Conservation (phyloP, 2,113 vertebrate species). For the Dolichotis patagonum region DNA sequence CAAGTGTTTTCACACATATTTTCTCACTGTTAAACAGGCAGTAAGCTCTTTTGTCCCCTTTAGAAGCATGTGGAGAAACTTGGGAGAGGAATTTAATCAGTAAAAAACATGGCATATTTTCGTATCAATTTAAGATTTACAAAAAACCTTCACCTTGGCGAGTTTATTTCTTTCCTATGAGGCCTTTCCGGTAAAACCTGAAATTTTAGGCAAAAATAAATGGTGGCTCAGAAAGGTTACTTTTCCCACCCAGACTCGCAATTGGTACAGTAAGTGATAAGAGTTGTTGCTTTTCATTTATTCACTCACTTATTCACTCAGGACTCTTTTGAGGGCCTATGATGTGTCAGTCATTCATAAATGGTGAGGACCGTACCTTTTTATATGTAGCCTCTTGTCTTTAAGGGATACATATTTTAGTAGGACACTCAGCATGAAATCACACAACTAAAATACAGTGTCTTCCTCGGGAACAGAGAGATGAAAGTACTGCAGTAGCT, state of each 20-base stretch:
- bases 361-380: background rate
- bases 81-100: background rate
- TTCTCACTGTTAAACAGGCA: background rate
- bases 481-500: background rate
- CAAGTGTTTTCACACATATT: slow-evolving; percentile 41
- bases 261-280: background rate
- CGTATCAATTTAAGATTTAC: background rate
- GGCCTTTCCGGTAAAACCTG: background rate
- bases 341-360: background rate
- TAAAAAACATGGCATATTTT: background rate
- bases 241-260: background rate
- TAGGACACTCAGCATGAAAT: background rate
- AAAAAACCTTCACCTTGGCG: background rate
- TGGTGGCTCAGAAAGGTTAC: background rate
- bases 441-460: background rate
- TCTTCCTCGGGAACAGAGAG: background rate
- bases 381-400: background rate
- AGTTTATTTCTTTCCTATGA: slow-evolving; percentile 14
- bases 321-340: background rate
- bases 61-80: background rate
- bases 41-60: background rate
- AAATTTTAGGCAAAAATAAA: background rate
- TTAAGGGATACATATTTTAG: background rate
- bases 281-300: background rate
- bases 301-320: background rate